phyloP scores from a whole-genome alignment of 2,113 vertebrate species.

The Periophthalmodon schlosseri region DNA sequence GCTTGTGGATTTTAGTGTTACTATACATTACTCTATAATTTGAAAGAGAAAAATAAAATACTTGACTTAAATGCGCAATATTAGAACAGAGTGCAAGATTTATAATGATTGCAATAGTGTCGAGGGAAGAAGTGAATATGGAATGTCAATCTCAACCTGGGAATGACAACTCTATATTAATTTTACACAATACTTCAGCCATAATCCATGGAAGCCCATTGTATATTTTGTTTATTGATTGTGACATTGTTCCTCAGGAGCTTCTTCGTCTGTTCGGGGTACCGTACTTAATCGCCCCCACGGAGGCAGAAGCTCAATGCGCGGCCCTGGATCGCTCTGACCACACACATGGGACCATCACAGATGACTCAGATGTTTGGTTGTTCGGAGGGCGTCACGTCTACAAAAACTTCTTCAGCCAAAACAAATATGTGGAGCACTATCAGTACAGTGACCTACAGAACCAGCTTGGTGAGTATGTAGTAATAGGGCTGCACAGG shows the following conservation, averaged over 20 bases:
- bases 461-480: slow-evolving; percentile 87
- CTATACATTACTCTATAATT: too few species aligned
- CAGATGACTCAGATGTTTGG: slow-evolving; percentile 98
- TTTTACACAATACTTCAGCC: not conserved
- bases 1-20: too few species aligned
- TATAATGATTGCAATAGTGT: too few species aligned
- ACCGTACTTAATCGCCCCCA: slow-evolving; percentile 91
- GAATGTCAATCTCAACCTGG: too few species aligned
- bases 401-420: slow-evolving; percentile 97
- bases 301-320: slow-evolving; percentile 96
- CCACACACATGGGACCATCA: slow-evolving; percentile 95
- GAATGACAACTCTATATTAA: too few species aligned
- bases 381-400: slow-evolving; percentile 94
- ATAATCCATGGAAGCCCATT: not conserved
- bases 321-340: slow-evolving; percentile 87
- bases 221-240: not conserved
- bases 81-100: too few species aligned
- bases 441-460: slow-evolving; percentile 91
- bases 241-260: slow-evolving; percentile 76
- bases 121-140: too few species aligned
- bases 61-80: too few species aligned
- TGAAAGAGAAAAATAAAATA: too few species aligned
- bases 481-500: not conserved
- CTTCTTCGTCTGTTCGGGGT: slow-evolving; percentile 91
- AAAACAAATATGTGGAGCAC: slow-evolving; percentile 89